These are phyloP conservation scores for Trisateles emortualis DNA, from an alignment of 2,888 invertebrate genomes.

Conservation along the genomic window DNA sequence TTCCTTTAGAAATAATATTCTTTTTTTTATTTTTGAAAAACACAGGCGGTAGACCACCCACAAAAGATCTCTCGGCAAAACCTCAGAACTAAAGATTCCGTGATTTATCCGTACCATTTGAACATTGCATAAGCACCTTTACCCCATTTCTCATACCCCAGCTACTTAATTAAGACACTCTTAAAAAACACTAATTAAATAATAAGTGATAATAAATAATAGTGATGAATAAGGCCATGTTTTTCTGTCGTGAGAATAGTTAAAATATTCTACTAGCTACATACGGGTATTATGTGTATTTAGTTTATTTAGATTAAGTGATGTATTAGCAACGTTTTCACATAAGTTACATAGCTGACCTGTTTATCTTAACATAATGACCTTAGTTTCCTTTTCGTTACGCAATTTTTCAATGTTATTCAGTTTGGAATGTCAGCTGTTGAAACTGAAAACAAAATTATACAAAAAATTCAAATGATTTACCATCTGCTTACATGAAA, in stretches of 20 bases:
- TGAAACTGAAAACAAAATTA: too few species aligned
- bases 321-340: background rate
- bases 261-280: constrained; percentile 14
- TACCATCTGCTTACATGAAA: too few species aligned
- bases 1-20: too few species aligned
- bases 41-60: too few species aligned
- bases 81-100: too few species aligned
- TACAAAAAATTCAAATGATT: too few species aligned
- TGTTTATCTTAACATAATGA: constrained; percentile 1
- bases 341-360: constrained; percentile 1
- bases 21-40: too few species aligned
- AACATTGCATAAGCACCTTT: too few species aligned
- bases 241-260: constrained; percentile 17
- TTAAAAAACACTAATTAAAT: constrained; percentile 3
- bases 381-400: background rate
- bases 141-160: background rate
- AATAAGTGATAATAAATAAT: constrained; percentile 8
- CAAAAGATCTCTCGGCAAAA: too few species aligned
- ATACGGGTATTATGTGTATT: constrained; percentile 16
- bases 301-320: background rate
- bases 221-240: constrained; percentile 10
- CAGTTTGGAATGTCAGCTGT: background rate
- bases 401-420: constrained; percentile 1
- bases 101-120: too few species aligned
- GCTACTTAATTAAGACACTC: background rate